Percentiles rank a stretch among this genome's conserved stretches.
phyloP scores from a whole-genome alignment of 2,888 invertebrate genomes.

The Phragmatobia fuliginosa region DNA sequence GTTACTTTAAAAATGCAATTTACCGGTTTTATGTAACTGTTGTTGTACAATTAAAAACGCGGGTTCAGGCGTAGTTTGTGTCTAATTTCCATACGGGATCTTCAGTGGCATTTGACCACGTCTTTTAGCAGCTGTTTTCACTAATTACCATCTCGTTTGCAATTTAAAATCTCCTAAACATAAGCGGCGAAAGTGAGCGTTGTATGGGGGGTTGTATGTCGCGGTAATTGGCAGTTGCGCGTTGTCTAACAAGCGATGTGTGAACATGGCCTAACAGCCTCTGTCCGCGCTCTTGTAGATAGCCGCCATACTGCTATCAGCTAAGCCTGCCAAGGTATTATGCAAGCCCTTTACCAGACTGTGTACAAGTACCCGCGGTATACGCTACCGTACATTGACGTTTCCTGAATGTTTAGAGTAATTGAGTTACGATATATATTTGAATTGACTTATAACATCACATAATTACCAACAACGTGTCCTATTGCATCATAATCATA shows the following conservation, averaged over 20 bases:
- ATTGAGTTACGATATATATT: constrained; percentile 70
- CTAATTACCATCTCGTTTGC: constrained; percentile 86
- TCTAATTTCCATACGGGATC: constrained; percentile 83
- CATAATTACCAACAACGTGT: constrained; percentile 57
- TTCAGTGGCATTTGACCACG: constrained; percentile 74
- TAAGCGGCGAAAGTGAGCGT: constrained; percentile 73
- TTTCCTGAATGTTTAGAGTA: constrained; percentile 74
- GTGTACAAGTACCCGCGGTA: constrained; percentile 27
- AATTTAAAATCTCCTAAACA: constrained; percentile 78
- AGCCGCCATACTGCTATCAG: constrained; percentile 47
- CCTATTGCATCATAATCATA: constrained; percentile 57
- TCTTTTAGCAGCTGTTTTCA: constrained; percentile 79
- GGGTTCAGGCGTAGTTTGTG: constrained; percentile 82
- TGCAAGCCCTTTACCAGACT: constrained; percentile 62
- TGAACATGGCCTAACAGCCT: constrained; percentile 65
- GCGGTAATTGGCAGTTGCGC: constrained; percentile 77
- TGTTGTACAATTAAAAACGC: constrained; percentile 39
- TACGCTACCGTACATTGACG: constrained; percentile 63
- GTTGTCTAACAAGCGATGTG: constrained; percentile 63
- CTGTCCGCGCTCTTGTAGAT: constrained; percentile 56
- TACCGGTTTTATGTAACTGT: constrained; percentile 72
- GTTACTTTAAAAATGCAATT: constrained; percentile 77
- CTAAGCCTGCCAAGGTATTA: constrained; percentile 55
- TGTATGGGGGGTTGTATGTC: constrained; percentile 70
- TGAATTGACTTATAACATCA: constrained; percentile 64